A percentile compares a stretch with the other conserved stretches of the same genome.
phyloP scores from a whole-genome alignment of 2,797 vertebrate species.

The Novumbra hubbsi region DNA sequence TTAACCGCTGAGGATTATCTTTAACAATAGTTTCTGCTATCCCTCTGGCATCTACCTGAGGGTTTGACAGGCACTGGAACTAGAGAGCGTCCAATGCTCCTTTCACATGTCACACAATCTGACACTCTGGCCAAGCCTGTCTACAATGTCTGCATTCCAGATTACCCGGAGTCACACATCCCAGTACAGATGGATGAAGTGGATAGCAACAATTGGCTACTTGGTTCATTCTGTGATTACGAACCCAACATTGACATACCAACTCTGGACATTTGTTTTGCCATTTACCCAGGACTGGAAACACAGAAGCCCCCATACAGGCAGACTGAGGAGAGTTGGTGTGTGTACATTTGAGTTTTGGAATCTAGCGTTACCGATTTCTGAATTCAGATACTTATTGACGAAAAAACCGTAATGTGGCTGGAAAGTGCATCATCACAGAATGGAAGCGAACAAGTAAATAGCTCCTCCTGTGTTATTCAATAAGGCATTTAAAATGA shows the following conservation, averaged over 20 bases:
- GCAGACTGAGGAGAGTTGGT: neutral
- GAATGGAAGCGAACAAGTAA: no score
- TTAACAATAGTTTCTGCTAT: slow-evolving; percentile 30
- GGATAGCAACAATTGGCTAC: slow-evolving; percentile 16
- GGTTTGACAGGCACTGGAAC: slow-evolving; percentile 23
- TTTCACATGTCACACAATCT: slow-evolving; percentile 14
- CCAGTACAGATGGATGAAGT: slow-evolving; percentile 20
- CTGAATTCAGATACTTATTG: slow-evolving; percentile 39
- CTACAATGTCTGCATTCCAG: slow-evolving; percentile 43
- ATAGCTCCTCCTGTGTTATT: no score
- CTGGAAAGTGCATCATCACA: neutral
- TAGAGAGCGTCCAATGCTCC: slow-evolving; percentile 13
- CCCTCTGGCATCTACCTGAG: slow-evolving; percentile 20
- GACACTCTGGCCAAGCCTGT: slow-evolving; percentile 28
- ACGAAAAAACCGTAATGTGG: slow-evolving; percentile 27
- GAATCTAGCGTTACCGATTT: slow-evolving; percentile 10
- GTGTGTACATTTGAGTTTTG: neutral
- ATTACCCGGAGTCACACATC: slow-evolving; percentile 29
- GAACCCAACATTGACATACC: slow-evolving; percentile 24
- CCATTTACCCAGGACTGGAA: neutral
- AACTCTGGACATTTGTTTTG: slow-evolving; percentile 23
- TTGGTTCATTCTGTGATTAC: slow-evolving; percentile 8
- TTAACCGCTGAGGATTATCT: slow-evolving; percentile 6
- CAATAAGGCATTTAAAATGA: no score
- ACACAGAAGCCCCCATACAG: slow-evolving; percentile 14